A percentile compares a stretch with the other conserved stretches of the same genome.
Conservation (phyloP, 2,888 invertebrate species). For the Noctua fimbriata region DNA sequence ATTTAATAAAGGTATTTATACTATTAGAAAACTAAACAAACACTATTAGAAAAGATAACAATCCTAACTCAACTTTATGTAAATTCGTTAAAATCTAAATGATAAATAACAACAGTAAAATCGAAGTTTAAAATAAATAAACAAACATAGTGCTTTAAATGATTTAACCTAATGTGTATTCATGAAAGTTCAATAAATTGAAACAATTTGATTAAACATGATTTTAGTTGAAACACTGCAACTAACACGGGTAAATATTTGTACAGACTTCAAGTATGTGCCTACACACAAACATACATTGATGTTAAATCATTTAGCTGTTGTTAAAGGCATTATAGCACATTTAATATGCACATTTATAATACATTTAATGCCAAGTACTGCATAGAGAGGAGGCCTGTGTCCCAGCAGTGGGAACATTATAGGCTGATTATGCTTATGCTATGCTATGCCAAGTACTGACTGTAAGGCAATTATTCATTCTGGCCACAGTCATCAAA, state of each 20-base stretch:
- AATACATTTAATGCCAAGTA: too few relatives aligned
- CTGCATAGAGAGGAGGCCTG: too few relatives aligned
- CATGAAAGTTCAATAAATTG: constrained; percentile 33
- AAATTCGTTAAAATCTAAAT: constrained; percentile 6
- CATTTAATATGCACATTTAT: too few relatives aligned
- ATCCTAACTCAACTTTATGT: background rate
- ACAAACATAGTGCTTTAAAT: constrained; percentile 21
- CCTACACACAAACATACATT: background rate
- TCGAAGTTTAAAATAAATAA: constrained; percentile 28
- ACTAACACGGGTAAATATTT: background rate
- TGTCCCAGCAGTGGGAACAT: too few relatives aligned
- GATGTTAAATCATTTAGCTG: background rate
- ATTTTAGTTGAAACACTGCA: constrained; percentile 19
- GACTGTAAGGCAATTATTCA: too few relatives aligned
- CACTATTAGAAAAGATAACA: background rate
- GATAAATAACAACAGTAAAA: constrained; percentile 18
- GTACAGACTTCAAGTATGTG: background rate
- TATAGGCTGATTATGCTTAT: too few relatives aligned
- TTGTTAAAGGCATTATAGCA: background rate
- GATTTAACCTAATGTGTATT: constrained; percentile 31
- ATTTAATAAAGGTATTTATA: background rate
- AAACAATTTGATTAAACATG: constrained; percentile 19
- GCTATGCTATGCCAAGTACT: too few relatives aligned
- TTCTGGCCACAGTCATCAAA: too few relatives aligned
- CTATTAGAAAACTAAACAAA: background rate